Evolutionary conservation across 2,888 invertebrate species (phyloP).

Genomic region (Girardia tigrina): DNA sequence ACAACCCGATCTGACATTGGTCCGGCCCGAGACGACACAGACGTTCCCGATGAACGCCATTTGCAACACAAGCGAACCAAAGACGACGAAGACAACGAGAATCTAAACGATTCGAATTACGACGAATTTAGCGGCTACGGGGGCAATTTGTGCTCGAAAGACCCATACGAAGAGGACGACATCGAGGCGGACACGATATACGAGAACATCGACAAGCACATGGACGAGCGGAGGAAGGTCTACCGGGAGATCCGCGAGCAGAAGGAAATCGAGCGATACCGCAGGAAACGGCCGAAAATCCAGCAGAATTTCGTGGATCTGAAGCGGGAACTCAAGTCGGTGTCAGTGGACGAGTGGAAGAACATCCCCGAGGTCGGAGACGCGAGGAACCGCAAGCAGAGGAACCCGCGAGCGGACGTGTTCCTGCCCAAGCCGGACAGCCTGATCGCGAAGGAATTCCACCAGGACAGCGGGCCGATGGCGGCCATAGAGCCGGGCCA

Average conservation of each 20-base stretch:
- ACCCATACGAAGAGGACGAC: constrained; percentile 99
- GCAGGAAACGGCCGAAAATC: constrained; percentile 93
- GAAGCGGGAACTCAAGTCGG: constrained; percentile 57
- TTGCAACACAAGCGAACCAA: constrained; percentile 84
- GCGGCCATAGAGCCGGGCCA: constrained; percentile 25
- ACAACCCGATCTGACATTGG: constrained; percentile 99
- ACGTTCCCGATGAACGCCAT: constrained; percentile 89
- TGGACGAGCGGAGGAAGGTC: constrained; percentile 96
- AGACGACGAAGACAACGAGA: constrained; percentile 64
- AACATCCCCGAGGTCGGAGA: constrained; percentile 98
- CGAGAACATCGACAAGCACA: constrained; percentile 88
- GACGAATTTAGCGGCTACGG: constrained; percentile 93
- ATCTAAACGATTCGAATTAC: constrained; percentile 96
- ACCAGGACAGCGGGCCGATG: constrained; percentile 55
- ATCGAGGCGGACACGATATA: constrained; percentile 98
- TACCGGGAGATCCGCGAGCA: constrained; percentile 60
- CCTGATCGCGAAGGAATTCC: constrained; percentile 62
- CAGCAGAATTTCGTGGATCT: constrained; percentile 97
- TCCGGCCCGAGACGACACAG: constrained; percentile 93
- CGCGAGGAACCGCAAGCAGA: constrained; percentile 84
- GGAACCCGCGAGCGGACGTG: constrained; percentile 84
- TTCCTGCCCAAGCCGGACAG: constrained; percentile 91
- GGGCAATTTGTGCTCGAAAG: constrained; percentile 94
- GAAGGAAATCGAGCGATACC: constrained; percentile 77
- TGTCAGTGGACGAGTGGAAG: constrained; percentile 85